These are phyloP conservation scores for Drosophila chauvacae DNA, from an alignment of 1,140 invertebrate species.

Conservation along the genomic window DNA sequence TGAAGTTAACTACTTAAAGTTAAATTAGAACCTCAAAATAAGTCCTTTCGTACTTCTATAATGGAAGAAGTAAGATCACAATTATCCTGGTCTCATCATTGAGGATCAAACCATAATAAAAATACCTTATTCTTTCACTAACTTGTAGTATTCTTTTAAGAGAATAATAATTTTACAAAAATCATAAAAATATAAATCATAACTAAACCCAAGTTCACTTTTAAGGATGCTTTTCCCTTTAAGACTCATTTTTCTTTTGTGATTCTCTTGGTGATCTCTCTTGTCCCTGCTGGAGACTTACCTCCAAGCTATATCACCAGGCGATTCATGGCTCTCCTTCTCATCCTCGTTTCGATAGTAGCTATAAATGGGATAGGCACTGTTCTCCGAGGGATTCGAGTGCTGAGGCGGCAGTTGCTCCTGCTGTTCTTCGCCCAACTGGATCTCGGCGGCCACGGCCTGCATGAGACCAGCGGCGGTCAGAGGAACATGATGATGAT, in stretches of 20 bases:
- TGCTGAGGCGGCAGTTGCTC: conserved; percentile 14
- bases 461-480: conserved; percentile 58
- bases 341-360: conserved; percentile 51
- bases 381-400: conserved; percentile 15
- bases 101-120: no score
- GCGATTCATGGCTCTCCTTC: conserved; percentile 24
- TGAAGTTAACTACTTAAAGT: no score
- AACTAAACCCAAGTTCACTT: no score
- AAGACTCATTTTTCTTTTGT: background rate
- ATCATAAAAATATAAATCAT: no score
- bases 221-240: background rate
- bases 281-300: conserved; percentile 38
- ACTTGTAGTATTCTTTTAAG: no score
- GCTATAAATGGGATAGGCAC: conserved; percentile 56
- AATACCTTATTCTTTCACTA: no score
- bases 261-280: no score
- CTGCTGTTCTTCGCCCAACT: conserved; percentile 53
- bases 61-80: no score
- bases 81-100: no score
- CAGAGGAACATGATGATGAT: conserved; percentile 30
- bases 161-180: no score
- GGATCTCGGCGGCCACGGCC: conserved; percentile 51
- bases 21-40: no score
- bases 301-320: conserved; percentile 57
- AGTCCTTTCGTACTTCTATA: no score